Evolutionary conservation across 37 sponge, comb jelly and placozoan genomes (phyloP).

Genomic region (Diacarnus erythraeanus): DNA sequence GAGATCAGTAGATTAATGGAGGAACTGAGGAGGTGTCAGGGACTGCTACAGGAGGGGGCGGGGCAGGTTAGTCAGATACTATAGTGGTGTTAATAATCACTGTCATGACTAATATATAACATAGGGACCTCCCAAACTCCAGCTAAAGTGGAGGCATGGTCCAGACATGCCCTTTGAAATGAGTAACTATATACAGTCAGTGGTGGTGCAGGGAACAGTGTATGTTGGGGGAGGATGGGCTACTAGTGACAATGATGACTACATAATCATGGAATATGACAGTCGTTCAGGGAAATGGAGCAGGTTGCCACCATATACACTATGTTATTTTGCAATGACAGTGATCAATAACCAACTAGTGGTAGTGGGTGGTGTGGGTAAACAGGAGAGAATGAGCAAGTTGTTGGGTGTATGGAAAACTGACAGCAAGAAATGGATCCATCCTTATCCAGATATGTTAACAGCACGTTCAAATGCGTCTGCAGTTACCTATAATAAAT

Average conservation of each 20-base stretch:
- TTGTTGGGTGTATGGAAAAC: constrained; percentile 1
- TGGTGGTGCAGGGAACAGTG: background rate
- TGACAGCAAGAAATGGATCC: background rate
- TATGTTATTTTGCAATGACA: constrained; percentile 3
- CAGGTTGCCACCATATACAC: background rate
- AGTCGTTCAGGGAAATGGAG: background rate
- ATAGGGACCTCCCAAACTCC: background rate
- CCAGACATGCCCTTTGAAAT: constrained; percentile 4
- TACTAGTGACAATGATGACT: too few species aligned
- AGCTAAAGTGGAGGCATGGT: background rate
- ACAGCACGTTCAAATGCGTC: background rate
- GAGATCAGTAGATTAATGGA: background rate
- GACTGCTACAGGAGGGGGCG: background rate
- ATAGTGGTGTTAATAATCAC: background rate
- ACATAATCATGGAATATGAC: background rate
- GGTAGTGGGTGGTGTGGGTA: background rate
- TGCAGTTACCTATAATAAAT: background rate
- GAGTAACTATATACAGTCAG: background rate
- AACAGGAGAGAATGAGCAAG: background rate
- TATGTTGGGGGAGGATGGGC: background rate
- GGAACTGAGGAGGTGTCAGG: background rate
- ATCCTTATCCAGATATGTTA: constrained; percentile 21
- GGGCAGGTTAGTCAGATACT: too few species aligned
- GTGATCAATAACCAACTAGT: background rate
- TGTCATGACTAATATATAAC: background rate